Evolutionary conservation across 2,888 invertebrate genomes (phyloP).

Genomic region (Drosophila paramelanica): DNA sequence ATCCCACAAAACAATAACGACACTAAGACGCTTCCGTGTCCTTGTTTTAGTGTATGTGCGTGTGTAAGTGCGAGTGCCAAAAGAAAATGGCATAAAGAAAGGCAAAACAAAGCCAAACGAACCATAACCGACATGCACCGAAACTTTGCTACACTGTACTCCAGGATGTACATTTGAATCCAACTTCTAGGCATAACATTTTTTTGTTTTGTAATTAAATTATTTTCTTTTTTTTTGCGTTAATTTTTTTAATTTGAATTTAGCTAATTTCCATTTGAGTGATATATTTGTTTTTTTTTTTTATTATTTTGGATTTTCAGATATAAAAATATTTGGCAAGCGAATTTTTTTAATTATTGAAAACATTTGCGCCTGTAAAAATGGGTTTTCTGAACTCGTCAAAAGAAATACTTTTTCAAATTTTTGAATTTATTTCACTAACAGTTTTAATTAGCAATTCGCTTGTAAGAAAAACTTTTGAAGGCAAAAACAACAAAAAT

Average conservation of each 20-base stretch:
- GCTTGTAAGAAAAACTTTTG: too few relatives aligned
- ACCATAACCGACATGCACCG: conserved; percentile 19
- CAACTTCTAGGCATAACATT: too few relatives aligned
- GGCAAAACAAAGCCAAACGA: conserved; percentile 24
- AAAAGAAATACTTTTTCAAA: background rate
- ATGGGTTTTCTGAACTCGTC: background rate
- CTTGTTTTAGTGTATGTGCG: conserved; percentile 10
- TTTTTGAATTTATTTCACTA: background rate
- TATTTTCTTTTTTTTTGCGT: too few relatives aligned
- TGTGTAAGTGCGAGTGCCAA: conserved; percentile 11
- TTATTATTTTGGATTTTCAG: background rate
- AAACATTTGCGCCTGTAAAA: background rate
- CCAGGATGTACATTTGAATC: background rate
- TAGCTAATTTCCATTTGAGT: too few relatives aligned
- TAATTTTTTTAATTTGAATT: too few relatives aligned
- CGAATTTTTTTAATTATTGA: too few relatives aligned
- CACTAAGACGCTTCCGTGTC: conserved; percentile 49
- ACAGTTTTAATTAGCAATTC: too few relatives aligned
- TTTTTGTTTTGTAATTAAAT: too few relatives aligned
- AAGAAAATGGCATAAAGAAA: conserved; percentile 21
- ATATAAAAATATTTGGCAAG: too few relatives aligned
- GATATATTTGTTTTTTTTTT: too few relatives aligned
- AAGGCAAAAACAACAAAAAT: background rate
- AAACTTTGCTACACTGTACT: conserved; percentile 28
- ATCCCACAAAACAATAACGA: conserved; percentile 53